phyloP scores from a whole-genome alignment of 1,140 invertebrate genomes.

The Notospermus geniculatus region DNA sequence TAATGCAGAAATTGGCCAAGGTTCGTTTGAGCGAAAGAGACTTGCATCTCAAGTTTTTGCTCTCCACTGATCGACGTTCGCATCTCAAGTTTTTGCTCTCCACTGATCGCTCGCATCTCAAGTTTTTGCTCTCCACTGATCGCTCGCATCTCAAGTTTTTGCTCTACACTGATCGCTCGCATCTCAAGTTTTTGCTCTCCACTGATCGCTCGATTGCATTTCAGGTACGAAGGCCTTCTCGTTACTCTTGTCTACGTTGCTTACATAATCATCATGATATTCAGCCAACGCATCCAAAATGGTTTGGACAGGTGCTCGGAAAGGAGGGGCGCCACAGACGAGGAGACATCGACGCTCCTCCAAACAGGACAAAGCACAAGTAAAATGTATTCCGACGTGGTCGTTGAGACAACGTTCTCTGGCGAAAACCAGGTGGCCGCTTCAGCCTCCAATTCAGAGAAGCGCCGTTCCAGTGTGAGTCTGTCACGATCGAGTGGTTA shows the following conservation, averaged over 20 bases:
- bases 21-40: too few species aligned
- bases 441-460: too few species aligned
- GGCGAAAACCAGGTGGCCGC: too few species aligned
- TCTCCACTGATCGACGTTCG: not conserved
- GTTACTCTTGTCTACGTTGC: conserved; percentile 44
- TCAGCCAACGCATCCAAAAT: conserved; percentile 43
- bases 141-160: not conserved
- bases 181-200: not conserved
- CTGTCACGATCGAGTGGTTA: too few species aligned
- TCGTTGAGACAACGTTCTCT: too few species aligned
- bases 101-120: not conserved
- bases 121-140: not conserved
- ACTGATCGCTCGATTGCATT: conserved; percentile 5
- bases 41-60: not conserved
- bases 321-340: not conserved
- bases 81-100: not conserved
- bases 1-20: too few species aligned
- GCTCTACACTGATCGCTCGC: not conserved
- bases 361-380: too few species aligned
- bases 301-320: not conserved
- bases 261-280: conserved; percentile 53
- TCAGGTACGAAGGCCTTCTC: conserved; percentile 44
- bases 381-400: too few species aligned
- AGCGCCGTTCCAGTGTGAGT: too few species aligned
- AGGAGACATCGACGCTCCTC: too few species aligned